Base-by-base conservation (phyloP, 2,888 invertebrate genomes). In the Campopleginae sp. region DNA sequence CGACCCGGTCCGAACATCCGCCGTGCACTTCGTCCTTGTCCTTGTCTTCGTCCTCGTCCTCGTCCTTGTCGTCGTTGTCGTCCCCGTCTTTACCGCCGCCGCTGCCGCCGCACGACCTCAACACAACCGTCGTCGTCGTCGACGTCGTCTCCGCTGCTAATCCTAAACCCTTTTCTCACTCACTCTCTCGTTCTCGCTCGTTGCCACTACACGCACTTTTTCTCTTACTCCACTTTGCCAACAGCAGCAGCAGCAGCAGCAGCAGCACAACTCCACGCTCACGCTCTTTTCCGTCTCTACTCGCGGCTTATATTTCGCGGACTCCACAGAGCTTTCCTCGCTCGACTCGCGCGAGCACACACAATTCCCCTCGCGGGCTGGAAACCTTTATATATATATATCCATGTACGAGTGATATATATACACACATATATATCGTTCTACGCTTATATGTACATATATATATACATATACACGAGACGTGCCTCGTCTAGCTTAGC, bases 1-100 rank as follows among this genome's bases (percentile, higher is more conserved):
- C 82, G 87, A 87, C 89, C 91, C 90, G 90, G 82, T 86, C 90
- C 91, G 90, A 90, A 90, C 89, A 90, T 91, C 90, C 89, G 91
- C 91, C 90, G 91, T 90, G 75, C 85, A 91, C 91, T 87, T 89
- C 89, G 90, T 89, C 80, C 79, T 79, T 65, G 63, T 46, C 66
- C 54, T 74, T 66, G 71, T 80, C 77, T 17, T 81, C 68, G 31
- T 68, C 68, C 27, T 81, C 75, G 61, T 68, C 70, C 42, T 77
- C 82, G 51, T 76, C 81, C 23, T 65, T 61, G 68, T 76, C 61
- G 44, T 71, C 74, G 33, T 81, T 71, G 46, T 77, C 77, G 46
- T 74, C 82, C 14, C 48, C 78, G 78, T 74, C 78, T 54, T 68
- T 72, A 23, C 74, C 72, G 31, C 78, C 78, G 61, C 72, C 78